Evolutionary conservation across 2,113 vertebrate genomes (phyloP), one percentile per base, ranked within the genome.

Genomic region (Percopsis transmontana): DNA sequence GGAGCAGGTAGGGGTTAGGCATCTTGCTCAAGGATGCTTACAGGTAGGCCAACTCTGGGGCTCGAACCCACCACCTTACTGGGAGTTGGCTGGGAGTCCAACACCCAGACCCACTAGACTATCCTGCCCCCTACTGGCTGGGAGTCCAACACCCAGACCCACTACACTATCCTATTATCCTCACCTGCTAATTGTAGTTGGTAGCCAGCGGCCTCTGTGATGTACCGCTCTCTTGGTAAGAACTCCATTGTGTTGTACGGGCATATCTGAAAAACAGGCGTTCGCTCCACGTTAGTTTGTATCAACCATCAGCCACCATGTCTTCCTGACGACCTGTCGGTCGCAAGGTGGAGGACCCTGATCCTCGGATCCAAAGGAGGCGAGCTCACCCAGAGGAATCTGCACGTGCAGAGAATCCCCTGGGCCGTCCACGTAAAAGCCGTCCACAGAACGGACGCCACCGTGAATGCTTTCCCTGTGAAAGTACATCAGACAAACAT

Each of bases 341-440:
- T 20, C 21, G 8, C 18, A 6, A 53, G 12, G 20, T 53, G 21
- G 21, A 24, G 20, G 14, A 13, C 23, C 11, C 19, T 51, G 5
- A 2, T 1, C 16, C 4, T 12, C 20, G 0, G 51, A 42, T 54
- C 47, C 11, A 58, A 5, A 11, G 51, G 23, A 2, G 1, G 21
- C 10, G 38, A 5, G 66, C 82, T 90, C 52, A 92, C 91, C 92
- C 91, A 93, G 3, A 92, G 84, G 74, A 90, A 91, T 78, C 89
- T 88, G 81, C 86, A 93, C 55, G 85, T 87, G 71, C 79, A 90
- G 65, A 92, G 72, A 20, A 92, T 63, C 23, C 91, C 85, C 53
- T 81, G 88, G 48, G 88, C 77, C 19, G 89, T 89, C 87, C 87
- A 92, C 27, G 66, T 75, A 65, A 83, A 70, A 19, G 81, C 67